Percentiles rank a stretch among this genome's conserved stretches.
These are phyloP conservation scores for Phengaris alcon DNA, from an alignment of 2,888 invertebrate species.

Conservation along the genomic window DNA sequence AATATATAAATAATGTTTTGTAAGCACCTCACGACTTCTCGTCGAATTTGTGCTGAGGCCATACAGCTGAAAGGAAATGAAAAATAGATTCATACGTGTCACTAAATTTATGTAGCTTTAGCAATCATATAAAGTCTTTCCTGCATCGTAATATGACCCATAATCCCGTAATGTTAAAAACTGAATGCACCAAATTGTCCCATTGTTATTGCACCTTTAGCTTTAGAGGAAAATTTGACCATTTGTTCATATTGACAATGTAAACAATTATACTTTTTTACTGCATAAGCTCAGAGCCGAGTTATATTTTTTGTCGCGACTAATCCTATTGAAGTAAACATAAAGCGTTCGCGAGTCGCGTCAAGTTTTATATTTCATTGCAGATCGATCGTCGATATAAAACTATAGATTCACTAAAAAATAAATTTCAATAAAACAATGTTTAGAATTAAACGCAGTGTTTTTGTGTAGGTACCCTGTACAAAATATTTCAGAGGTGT, in stretches of 20 bases:
- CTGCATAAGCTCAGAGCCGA: not conserved
- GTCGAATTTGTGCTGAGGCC: conserved; percentile 26
- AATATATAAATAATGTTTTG: conserved; percentile 9
- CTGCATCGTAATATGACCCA: not conserved
- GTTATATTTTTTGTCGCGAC: conserved; percentile 1
- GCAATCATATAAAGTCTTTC: not conserved
- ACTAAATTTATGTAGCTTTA: not conserved
- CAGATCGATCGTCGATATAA: conserved; percentile 11
- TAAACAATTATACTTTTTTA: conserved; percentile 20
- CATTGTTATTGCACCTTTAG: conserved; percentile 35
- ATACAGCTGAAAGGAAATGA: conserved; percentile 36
- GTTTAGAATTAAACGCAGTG: not conserved
- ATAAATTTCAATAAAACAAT: not conserved
- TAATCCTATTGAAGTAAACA: conserved; percentile 25
- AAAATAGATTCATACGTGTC: conserved; percentile 35
- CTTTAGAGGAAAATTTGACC: conserved; percentile 33
- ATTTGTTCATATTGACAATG: conserved; percentile 30
- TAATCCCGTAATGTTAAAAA: not conserved
- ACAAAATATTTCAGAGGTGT: too few species aligned
- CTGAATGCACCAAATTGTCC: conserved; percentile 27
- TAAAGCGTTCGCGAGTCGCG: not conserved
- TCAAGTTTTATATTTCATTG: conserved; percentile 8
- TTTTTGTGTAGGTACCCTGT: too few species aligned
- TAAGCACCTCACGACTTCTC: conserved; percentile 13
- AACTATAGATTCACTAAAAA: not conserved